Evolutionary conservation across 2,797 vertebrate species (phyloP).

Genomic region (Onychomys torridus): DNA sequence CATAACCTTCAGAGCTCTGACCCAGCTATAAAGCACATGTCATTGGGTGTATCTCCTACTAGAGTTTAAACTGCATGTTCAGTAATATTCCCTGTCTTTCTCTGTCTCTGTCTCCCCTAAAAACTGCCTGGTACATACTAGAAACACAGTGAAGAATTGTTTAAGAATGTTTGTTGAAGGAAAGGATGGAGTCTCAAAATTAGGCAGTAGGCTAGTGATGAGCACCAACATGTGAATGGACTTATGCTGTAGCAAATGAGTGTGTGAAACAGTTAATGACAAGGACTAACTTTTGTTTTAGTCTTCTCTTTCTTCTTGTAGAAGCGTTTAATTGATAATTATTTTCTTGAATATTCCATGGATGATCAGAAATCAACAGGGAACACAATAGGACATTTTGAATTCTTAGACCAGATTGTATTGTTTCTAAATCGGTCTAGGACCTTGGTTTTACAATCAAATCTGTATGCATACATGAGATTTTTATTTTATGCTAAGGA

Average conservation of each 20-base stretch:
- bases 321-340: conserved; percentile 39
- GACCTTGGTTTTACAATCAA: conserved; percentile 36
- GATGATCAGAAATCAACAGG: neutral
- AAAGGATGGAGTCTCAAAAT: neutral
- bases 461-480: neutral
- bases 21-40: neutral
- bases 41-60: neutral
- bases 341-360: conserved; percentile 45
- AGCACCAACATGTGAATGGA: neutral
- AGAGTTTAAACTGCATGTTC: neutral
- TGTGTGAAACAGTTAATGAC: conserved; percentile 12
- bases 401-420: neutral
- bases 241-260: neutral
- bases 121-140: neutral
- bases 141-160: neutral
- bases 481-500: conserved; percentile 47
- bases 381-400: neutral
- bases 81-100: neutral
- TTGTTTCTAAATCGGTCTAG: conserved; percentile 7
- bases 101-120: neutral
- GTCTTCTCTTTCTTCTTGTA: conserved; percentile 15
- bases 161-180: neutral
- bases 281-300: neutral
- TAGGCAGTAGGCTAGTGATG: neutral
- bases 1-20: neutral